Evolutionary conservation across 2,113 vertebrate species (phyloP).

Genomic region (Sula dactylatra): DNA sequence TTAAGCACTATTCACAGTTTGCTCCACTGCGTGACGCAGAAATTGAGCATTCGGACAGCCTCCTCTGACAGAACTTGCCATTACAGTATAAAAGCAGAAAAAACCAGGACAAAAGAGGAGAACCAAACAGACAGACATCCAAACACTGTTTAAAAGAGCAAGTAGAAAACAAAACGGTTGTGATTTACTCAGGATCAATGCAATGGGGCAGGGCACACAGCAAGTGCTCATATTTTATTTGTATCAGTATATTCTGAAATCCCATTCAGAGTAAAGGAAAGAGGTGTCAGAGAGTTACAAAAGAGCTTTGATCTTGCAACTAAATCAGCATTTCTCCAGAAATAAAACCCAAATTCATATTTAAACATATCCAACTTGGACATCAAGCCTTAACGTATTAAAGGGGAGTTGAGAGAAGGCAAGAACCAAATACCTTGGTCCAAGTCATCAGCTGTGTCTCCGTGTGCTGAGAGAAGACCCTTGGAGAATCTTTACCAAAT

Average conservation of each 20-base stretch:
- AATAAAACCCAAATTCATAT: background rate
- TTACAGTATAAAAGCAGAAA: background rate
- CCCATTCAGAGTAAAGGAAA: background rate
- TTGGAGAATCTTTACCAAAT: background rate
- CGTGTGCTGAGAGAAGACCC: background rate
- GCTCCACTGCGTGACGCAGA: fast-evolving
- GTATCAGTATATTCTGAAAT: background rate
- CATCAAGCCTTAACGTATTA: background rate
- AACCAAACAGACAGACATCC: background rate
- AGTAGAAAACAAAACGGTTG: background rate
- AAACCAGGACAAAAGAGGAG: background rate
- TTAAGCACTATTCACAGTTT: background rate
- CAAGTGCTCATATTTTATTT: background rate
- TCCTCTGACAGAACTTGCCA: background rate
- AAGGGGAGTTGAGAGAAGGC: background rate
- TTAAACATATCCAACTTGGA: background rate
- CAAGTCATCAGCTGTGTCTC: background rate
- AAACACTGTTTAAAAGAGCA: background rate
- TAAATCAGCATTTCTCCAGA: background rate
- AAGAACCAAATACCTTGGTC: background rate
- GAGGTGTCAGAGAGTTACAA: background rate
- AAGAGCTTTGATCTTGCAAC: background rate
- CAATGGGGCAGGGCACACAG: background rate
- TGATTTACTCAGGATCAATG: background rate
- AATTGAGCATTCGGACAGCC: fast-evolving